These are phyloP conservation scores for Verasper variegatus DNA, from an alignment of 2,113 vertebrate species.

Conservation along the genomic window DNA sequence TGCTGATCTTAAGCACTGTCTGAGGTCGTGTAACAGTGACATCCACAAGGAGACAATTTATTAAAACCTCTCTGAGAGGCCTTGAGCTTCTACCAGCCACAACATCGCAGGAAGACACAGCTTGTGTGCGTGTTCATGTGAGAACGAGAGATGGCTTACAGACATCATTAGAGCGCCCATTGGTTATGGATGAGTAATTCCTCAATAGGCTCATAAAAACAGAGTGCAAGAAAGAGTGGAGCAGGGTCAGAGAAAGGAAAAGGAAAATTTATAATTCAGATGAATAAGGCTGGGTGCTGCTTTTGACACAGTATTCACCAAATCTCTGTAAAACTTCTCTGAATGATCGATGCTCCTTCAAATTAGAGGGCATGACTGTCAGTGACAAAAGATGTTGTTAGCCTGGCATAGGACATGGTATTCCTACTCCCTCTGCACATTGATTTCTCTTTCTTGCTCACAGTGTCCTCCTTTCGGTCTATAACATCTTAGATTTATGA, in stretches of 20 bases:
- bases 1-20: conserved; percentile 32
- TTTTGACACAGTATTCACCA: conserved; percentile 40
- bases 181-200: conserved; percentile 62
- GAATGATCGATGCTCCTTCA: conserved; percentile 48
- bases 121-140: neutral
- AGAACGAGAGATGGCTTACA: conserved; percentile 24
- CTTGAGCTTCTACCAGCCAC: conserved; percentile 21
- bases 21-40: conserved; percentile 43
- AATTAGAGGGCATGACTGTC: conserved; percentile 44
- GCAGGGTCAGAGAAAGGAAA: conserved; percentile 47
- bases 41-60: conserved; percentile 70
- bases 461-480: neutral
- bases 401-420: neutral
- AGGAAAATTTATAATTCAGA: conserved; percentile 53
- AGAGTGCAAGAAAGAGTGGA: conserved; percentile 31
- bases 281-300: conserved; percentile 33
- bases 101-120: conserved; percentile 1
- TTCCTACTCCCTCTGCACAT: conserved; percentile 24
- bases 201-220: conserved; percentile 56
- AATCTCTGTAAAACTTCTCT: conserved; percentile 9
- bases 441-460: conserved; percentile 32
- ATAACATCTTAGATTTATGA: conserved; percentile 15
- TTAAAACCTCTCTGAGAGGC: conserved; percentile 48
- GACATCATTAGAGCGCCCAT: conserved; percentile 63
- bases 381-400: conserved; percentile 37